These are phyloP conservation scores for Myopa tessellatipennis DNA, from an alignment of 2,888 invertebrate species.

Conservation along the genomic window DNA sequence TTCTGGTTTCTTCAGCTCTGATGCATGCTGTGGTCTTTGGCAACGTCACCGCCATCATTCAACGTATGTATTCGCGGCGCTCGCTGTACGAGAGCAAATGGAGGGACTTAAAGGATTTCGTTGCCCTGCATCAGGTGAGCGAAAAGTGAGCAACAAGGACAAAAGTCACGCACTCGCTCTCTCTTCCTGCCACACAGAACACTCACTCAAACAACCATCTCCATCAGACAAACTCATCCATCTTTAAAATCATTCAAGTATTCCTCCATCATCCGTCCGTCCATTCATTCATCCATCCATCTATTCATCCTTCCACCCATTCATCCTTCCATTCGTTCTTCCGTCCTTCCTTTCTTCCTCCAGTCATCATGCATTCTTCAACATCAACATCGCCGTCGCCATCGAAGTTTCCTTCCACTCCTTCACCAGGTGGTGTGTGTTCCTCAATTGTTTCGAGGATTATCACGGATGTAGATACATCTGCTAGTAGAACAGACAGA, in stretches of 20 bases:
- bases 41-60: conserved; percentile 97
- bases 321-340: neutral
- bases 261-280: neutral
- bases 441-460: conserved; percentile 5
- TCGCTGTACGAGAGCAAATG: conserved; percentile 95
- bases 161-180: no score
- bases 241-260: no score
- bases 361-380: neutral
- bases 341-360: neutral
- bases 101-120: conserved; percentile 95
- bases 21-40: conserved; percentile 99
- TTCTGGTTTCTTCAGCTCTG: conserved; percentile 74
- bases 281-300: neutral
- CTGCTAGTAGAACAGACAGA: neutral
- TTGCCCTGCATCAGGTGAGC: conserved; percentile 83
- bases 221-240: no score
- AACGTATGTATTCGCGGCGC: conserved; percentile 93
- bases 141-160: neutral
- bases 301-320: neutral
- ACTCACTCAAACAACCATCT: no score
- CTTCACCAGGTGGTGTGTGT: conserved; percentile 6
- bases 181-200: no score
- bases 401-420: neutral
- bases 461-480: neutral
- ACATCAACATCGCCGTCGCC: neutral